Evolutionary conservation across 1,140 invertebrate species (phyloP).

Genomic region (Rhopalosiphum maidis): DNA sequence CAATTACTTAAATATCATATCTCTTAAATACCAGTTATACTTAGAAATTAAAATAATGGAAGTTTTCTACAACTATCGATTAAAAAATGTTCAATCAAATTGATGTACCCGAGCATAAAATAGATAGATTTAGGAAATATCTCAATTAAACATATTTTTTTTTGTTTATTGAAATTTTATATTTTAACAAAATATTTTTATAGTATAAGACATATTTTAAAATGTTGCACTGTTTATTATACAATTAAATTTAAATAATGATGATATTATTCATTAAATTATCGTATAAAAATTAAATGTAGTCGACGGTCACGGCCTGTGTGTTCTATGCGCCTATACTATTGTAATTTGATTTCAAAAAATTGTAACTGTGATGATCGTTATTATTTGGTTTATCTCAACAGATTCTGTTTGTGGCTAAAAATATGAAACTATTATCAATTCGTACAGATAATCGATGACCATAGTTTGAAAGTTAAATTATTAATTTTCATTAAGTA

Average conservation of each 20-base stretch:
- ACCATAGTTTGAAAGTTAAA: too few relatives aligned
- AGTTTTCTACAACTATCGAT: background rate
- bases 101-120: background rate
- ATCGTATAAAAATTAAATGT: background rate
- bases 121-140: background rate
- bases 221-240: background rate
- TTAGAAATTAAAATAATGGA: background rate
- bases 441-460: background rate
- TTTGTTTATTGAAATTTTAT: too few relatives aligned
- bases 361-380: background rate
- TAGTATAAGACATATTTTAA: background rate
- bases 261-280: background rate
- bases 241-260: background rate
- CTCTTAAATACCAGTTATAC: background rate
- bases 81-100: too few relatives aligned
- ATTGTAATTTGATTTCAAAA: background rate
- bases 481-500: background rate
- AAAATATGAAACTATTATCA: background rate
- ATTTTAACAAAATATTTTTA: too few relatives aligned
- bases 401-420: background rate
- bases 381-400: background rate
- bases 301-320: background rate
- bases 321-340: too few relatives aligned
- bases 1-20: background rate
- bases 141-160: background rate